Evolutionary conservation across 2,888 invertebrate species (phyloP).

Genomic region (Anorthoa munda): DNA sequence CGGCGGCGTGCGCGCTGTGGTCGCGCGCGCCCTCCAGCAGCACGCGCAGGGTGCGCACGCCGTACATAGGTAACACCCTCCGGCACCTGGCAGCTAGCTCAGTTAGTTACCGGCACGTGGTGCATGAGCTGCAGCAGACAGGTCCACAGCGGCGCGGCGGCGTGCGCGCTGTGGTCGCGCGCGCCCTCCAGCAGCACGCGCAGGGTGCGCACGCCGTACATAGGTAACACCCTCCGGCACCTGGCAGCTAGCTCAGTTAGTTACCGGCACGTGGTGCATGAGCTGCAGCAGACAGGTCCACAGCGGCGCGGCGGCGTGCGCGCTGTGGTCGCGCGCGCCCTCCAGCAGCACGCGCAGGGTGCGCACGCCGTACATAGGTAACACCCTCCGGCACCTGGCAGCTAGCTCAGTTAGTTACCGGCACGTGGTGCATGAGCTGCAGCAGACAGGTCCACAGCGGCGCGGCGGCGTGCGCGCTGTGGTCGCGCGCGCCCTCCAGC

Average conservation of each 20-base stretch:
- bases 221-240: no score
- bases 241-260: neutral
- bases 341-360: slow-evolving; percentile 1
- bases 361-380: no score
- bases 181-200: slow-evolving; percentile 15
- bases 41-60: neutral
- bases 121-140: slow-evolving; percentile 43
- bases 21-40: neutral
- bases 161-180: neutral
- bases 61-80: no score
- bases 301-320: slow-evolving; percentile 6
- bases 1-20: neutral
- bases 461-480: neutral
- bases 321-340: neutral
- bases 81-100: neutral
- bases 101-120: slow-evolving; percentile 7
- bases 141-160: slow-evolving; percentile 21
- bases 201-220: no score
- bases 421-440: slow-evolving; percentile 40
- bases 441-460: slow-evolving; percentile 35
- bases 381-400: neutral
- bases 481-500: slow-evolving; percentile 4
- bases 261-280: slow-evolving; percentile 28
- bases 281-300: slow-evolving; percentile 39
- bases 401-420: neutral